Evolutionary conservation across 1,140 invertebrate species (phyloP), one percentile per base, ranked within the genome.

Genomic region (Dolichoris vasculosae): DNA sequence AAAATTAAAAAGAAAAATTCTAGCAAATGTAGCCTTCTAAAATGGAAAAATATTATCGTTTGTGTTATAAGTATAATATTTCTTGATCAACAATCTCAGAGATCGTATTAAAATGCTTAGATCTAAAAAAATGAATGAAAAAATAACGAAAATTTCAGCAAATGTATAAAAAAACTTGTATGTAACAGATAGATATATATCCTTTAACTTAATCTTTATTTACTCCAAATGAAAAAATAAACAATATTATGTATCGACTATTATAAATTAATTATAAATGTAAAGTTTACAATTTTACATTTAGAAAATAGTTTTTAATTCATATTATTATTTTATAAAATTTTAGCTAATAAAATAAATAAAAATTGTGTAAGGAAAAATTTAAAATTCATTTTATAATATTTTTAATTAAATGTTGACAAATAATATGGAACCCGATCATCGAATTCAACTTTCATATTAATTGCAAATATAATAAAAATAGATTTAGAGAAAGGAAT

Each of bases 371-470:
- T 17, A 59, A 59, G 55, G 23, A 59, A n/a, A 73, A 73, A 23
- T 73, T 23, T 43, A 43, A n/a, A 73, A 73, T 67, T 23, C n/a
- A 35, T 32, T 40, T 15, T 13, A 40, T 69, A 51, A 77, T 64
- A 55, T 69, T 71, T 79, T 71, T 35, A 75, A 48, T 75, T 77
- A 67, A 2, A 80, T 80, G 46, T 59, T 48, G 71, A 84, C 46
- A 73, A 63, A 43, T 85, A 51, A 40, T 46, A 73, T 64, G 51
- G n/a, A 43, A 73, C 63, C 48, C 51, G 48, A 84, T 78, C 64
- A 82, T 82, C 67, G 55, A 76, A 85, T 82, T 76, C 23, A 73
- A 67, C 35, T 85, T 85, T 85, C 76, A 73, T 82, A 85, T 76
- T n/a, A n/a, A 82, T 82, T 82, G 43, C 48, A 76, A 67, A 35